Evolutionary conservation across 2,797 vertebrate species (phyloP), one percentile per base, ranked within the genome.

Genomic region (Platyrinchus mystaceus): DNA sequence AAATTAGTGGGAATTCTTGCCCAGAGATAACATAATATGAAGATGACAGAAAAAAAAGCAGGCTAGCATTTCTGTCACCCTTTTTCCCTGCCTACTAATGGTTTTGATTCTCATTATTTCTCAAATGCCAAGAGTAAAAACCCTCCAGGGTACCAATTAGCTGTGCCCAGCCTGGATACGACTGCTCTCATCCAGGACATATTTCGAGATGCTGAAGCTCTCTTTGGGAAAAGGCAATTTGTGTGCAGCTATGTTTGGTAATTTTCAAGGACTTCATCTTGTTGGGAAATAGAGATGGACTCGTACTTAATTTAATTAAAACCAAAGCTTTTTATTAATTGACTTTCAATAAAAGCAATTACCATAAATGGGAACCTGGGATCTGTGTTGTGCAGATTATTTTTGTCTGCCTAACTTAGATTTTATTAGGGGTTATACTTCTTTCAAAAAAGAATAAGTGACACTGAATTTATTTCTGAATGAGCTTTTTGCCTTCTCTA

Each of bases 181-280:
- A 87, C 87, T 67, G 76, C 88, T 78, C 85, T 91, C 87, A 95
- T 87, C 91, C 90, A 95, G 95, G 94, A 91, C 44, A 8, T 88
- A 76, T 93, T 97, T 82, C 8, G 76, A 92, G 93, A 96, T 70
- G 90, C 83, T n/a, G 74, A 94, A 93, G 81, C 71, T 90, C 95
- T 97, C 96, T 95, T 96, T 84, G 92, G 97, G 97, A 97, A 97
- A 95, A 96, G 89, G 93, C 96, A 97, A 98, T 98, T 98, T 98
- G 97, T 97, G 87, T 95, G 95, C 87, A 94, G 94, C 89, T 96
- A 95, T 80, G 78, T 90, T 95, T 47, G 79, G 87, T 20, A 43
- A 96, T 96, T 97, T 97, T 95, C 77, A 93, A 85, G 92, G 93
- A 75, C 92, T 95, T 90, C 32, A 37, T 85, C 83, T 96, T 69